phyloP scores from a whole-genome alignment of 2,113 vertebrate genomes.

The Protomyctophum bolini region DNA sequence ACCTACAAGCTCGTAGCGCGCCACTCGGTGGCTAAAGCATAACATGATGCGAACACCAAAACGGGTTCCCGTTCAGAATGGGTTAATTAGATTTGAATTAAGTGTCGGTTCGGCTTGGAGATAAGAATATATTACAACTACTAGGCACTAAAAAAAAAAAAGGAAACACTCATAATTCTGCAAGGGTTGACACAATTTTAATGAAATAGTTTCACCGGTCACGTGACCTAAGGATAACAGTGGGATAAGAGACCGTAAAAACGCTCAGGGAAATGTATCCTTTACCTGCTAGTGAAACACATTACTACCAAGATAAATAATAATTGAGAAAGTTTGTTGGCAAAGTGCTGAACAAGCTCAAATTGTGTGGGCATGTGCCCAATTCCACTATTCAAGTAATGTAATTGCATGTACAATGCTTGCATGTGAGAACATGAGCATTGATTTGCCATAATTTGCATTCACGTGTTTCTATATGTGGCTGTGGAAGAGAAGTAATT shows the following conservation, averaged over 20 bases:
- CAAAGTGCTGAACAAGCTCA: slow-evolving; percentile 52
- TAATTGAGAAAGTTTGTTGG: not conserved
- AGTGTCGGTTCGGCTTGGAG: slow-evolving; percentile 29
- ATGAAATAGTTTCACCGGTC: slow-evolving; percentile 44
- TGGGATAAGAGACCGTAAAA: slow-evolving; percentile 44
- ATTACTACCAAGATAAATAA: no score
- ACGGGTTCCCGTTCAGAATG: no score
- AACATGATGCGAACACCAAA: no score
- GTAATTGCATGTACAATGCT: no score
- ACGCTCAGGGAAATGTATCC: slow-evolving; percentile 49
- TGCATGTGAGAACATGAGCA: not conserved
- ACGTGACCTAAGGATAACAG: slow-evolving; percentile 40
- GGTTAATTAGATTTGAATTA: slow-evolving; percentile 65
- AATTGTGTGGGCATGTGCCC: slow-evolving; percentile 3
- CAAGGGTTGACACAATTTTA: slow-evolving; percentile 65
- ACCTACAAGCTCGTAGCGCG: no score
- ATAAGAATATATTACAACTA: slow-evolving; percentile 48
- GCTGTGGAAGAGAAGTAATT: not conserved
- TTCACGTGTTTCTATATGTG: not conserved
- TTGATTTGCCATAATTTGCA: not conserved
- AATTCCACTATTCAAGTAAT: not conserved
- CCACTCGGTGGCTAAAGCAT: no score
- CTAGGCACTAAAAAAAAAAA: slow-evolving; percentile 40
- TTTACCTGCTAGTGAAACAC: slow-evolving; percentile 40
- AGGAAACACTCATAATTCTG: slow-evolving; percentile 50